Base-by-base conservation (phyloP, 37 sponge, comb jelly and placozoan genomes). In the Ephydatia muelleri region DNA sequence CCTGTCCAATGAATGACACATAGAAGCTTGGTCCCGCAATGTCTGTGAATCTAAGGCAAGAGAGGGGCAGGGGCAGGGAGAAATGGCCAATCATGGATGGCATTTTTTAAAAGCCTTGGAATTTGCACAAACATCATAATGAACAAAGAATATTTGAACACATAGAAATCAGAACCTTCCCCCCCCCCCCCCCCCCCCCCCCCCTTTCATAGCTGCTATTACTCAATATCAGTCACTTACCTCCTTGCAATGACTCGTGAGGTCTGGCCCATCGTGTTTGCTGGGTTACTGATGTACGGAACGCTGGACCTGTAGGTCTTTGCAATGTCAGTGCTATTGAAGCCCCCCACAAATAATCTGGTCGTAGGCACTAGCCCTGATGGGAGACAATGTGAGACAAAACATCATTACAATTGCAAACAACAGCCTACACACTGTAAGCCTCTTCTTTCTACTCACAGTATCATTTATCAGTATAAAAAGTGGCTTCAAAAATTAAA, bases 21-120 rank as follows among this genome's bases (percentile, higher is more conserved):
- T 80, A 95, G 84, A 95, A 92, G 85, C 93, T 92, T 31, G 96
- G 93, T n/a, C 96, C 96, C 26, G 88, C 93, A 34, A 95, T 57
- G 29, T 57, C 81, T 38, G 90, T 87, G 65, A 95, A 92, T 71
- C 95, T 91, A 37, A 9, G 27, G 23, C 14, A 6, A 27, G 66
- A 77, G 36, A 21, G 57, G 1, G 69, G 4, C 4, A 4, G 8
- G 47, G 47, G 4, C 8, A 43, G 47, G 8, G 47, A 11, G 4
- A n/a, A n/a, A n/a, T n/a, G n/a, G n/a, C n/a, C n/a, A n/a, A n/a
- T n/a, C n/a, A n/a, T n/a, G n/a, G n/a, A n/a, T n/a, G n/a, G 43
- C 43, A 43, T 9, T 43, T 6, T 6, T 9, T 43, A 9, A 6
- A 3, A 43, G 6, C 43, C 43, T 43, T 43, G 6, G 6, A 6